These are phyloP conservation scores for Oligia latruncula DNA, from an alignment of 2,888 invertebrate species.

Conservation along the genomic window DNA sequence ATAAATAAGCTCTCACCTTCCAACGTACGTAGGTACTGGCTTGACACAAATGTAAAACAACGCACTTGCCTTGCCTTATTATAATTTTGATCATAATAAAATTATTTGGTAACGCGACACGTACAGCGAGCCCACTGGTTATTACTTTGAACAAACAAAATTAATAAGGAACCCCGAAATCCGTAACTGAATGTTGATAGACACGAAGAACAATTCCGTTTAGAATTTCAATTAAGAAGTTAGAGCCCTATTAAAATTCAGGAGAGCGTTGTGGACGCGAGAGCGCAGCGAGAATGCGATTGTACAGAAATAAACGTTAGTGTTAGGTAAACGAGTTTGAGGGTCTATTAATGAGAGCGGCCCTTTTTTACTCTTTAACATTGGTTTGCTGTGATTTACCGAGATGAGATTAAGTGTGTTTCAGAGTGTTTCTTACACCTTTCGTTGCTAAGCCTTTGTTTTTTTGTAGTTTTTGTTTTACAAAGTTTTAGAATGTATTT, in stretches of 20 bases:
- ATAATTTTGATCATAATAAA: slow-evolving; percentile 60
- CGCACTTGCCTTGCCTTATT: slow-evolving; percentile 44
- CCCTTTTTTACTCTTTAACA: slow-evolving; percentile 54
- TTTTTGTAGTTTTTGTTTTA: slow-evolving; percentile 22
- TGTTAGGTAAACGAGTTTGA: slow-evolving; percentile 70
- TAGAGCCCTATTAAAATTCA: slow-evolving; percentile 81
- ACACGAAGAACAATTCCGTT: slow-evolving; percentile 76
- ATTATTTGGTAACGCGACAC: slow-evolving; percentile 60
- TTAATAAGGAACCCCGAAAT: slow-evolving; percentile 74
- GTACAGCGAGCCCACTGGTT: slow-evolving; percentile 57
- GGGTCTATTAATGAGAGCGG: slow-evolving; percentile 65
- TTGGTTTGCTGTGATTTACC: slow-evolving; percentile 58
- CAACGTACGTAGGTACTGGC: slow-evolving; percentile 27
- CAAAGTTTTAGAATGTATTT: slow-evolving; percentile 28
- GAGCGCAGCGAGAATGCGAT: slow-evolving; percentile 75
- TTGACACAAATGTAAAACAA: slow-evolving; percentile 54
- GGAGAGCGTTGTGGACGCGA: slow-evolving; percentile 72
- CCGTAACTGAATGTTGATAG: slow-evolving; percentile 78
- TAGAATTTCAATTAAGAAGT: slow-evolving; percentile 83
- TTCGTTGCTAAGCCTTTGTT: slow-evolving; percentile 20
- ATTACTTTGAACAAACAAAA: slow-evolving; percentile 70
- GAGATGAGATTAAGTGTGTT: slow-evolving; percentile 57
- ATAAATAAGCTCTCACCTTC: slow-evolving; percentile 50
- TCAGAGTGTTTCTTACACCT: slow-evolving; percentile 50
- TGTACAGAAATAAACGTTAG: slow-evolving; percentile 73